Percentiles rank a stretch among this genome's conserved stretches.
Conservation (phyloP, 2,113 vertebrate genomes). For the Carlito syrichta region DNA sequence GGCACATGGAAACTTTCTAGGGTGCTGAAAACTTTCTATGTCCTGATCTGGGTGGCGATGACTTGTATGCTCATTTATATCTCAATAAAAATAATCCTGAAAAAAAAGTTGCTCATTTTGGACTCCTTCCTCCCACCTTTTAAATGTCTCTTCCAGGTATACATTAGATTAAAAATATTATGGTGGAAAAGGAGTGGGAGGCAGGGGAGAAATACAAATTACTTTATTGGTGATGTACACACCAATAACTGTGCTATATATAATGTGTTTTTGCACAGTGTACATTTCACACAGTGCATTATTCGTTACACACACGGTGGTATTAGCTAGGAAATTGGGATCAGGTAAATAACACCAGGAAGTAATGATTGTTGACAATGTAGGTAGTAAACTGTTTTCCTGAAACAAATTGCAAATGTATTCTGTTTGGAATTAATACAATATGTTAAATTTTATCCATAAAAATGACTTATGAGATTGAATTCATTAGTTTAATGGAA, state of each 20-base stretch:
- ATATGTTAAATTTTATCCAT: slow-evolving; percentile 72
- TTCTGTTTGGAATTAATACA: slow-evolving; percentile 71
- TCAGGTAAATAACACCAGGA: slow-evolving; percentile 67
- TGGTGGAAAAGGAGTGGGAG: neutral
- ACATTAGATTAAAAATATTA: slow-evolving; percentile 52
- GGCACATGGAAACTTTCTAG: neutral
- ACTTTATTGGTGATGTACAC: slow-evolving; percentile 37
- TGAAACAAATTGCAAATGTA: slow-evolving; percentile 61
- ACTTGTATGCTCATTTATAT: neutral
- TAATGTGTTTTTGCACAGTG: slow-evolving; percentile 10
- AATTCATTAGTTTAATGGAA: slow-evolving; percentile 72
- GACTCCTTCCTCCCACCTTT: neutral
- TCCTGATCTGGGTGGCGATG: slow-evolving; percentile 7
- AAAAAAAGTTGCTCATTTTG: neutral
- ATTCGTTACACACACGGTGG: slow-evolving; percentile 20
- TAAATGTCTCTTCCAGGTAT: slow-evolving; percentile 35
- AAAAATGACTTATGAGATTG: slow-evolving; percentile 69
- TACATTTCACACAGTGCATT: slow-evolving; percentile 50
- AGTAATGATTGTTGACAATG: slow-evolving; percentile 67
- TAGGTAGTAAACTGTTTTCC: slow-evolving; percentile 60
- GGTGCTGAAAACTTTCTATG: neutral
- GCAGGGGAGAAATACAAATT: slow-evolving; percentile 50
- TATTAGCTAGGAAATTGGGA: slow-evolving; percentile 66
- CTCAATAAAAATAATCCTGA: neutral
- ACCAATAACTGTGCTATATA: slow-evolving; percentile 22